These are phyloP conservation scores for Campoletis raptor DNA, from an alignment of 2,888 invertebrate genomes.

Conservation along the genomic window DNA sequence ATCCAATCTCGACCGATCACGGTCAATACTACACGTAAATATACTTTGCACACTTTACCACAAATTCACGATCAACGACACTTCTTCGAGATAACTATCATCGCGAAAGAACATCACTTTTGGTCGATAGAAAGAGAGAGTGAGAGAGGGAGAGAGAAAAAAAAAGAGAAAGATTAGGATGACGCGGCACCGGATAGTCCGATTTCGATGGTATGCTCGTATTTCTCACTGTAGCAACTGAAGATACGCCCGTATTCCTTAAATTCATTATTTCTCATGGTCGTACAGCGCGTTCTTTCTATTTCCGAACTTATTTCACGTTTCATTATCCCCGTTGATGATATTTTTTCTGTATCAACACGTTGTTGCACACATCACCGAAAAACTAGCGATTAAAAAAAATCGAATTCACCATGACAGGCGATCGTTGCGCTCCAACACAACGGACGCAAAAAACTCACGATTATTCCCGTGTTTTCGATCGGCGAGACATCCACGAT, in stretches of 20 bases:
- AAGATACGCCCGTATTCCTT: conserved; percentile 34
- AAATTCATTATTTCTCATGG: conserved; percentile 57
- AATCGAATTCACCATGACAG: background rate
- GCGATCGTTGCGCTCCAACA: conserved; percentile 6
- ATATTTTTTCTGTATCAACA: conserved; percentile 48
- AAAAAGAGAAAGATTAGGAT: conserved; percentile 81
- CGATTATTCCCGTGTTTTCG: conserved; percentile 22
- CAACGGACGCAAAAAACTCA: background rate
- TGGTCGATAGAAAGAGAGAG: background rate
- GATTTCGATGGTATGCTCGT: conserved; percentile 84
- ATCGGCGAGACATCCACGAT: conserved; percentile 29
- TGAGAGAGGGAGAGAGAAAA: background rate
- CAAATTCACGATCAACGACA: conserved; percentile 50
- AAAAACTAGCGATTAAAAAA: conserved; percentile 9
- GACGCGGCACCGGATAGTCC: conserved; percentile 84
- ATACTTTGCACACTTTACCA: conserved; percentile 32
- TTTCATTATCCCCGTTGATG: conserved; percentile 25
- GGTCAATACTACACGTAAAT: conserved; percentile 34
- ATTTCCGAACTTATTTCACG: conserved; percentile 21
- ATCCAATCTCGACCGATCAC: conserved; percentile 34
- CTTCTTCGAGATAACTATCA: conserved; percentile 63
- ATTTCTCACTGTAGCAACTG: conserved; percentile 65
- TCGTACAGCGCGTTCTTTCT: conserved; percentile 21
- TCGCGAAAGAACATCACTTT: conserved; percentile 37
- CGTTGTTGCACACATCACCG: conserved; percentile 45